A percentile compares a stretch with the other conserved stretches of the same genome.
phyloP scores from a whole-genome alignment of 1,140 invertebrate species.

The Rhagoletis pomonella region DNA sequence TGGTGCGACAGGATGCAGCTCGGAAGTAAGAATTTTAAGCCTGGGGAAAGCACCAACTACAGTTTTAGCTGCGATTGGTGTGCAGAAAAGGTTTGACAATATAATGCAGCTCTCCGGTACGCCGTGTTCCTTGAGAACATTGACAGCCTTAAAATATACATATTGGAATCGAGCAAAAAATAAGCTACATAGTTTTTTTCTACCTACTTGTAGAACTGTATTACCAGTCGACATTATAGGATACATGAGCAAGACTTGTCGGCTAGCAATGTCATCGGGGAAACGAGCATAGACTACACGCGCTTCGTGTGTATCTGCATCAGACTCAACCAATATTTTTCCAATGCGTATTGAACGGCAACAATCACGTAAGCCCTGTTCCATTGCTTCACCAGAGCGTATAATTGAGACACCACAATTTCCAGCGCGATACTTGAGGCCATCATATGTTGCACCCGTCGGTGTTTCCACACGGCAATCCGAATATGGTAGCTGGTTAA shows the following conservation, averaged over 20 bases:
- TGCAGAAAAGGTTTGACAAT: constrained; percentile 96
- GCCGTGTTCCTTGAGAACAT: constrained; percentile 93
- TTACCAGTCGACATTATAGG: constrained; percentile 99
- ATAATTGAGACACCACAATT: constrained; percentile 99
- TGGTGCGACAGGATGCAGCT: constrained; percentile 95
- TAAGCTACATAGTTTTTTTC: background rate
- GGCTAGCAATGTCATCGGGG: constrained; percentile 92
- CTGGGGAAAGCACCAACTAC: constrained; percentile 91
- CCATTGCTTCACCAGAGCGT: constrained; percentile 97
- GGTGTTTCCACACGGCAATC: constrained; percentile 93
- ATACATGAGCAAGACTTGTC: constrained; percentile 98
- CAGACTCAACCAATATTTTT: constrained; percentile 98
- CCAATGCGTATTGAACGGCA: constrained; percentile 98
- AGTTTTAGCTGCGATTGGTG: constrained; percentile 91
- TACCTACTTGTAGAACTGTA: constrained; percentile 82
- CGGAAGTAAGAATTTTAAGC: constrained; percentile 96
- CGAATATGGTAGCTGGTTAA: constrained; percentile 96
- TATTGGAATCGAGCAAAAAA: constrained; percentile 3
- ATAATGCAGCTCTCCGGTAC: constrained; percentile 96
- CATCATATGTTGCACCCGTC: constrained; percentile 91
- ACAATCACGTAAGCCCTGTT: constrained; percentile 96
- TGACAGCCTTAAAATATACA: constrained; percentile 83
- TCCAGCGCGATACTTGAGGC: constrained; percentile 94
- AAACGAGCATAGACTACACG: constrained; percentile 98
- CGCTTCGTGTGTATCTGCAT: constrained; percentile 96